A percentile compares a stretch with the other conserved stretches of the same genome.
These are phyloP conservation scores for Apodemia mormo DNA, from an alignment of 2,888 invertebrate species.

Conservation along the genomic window DNA sequence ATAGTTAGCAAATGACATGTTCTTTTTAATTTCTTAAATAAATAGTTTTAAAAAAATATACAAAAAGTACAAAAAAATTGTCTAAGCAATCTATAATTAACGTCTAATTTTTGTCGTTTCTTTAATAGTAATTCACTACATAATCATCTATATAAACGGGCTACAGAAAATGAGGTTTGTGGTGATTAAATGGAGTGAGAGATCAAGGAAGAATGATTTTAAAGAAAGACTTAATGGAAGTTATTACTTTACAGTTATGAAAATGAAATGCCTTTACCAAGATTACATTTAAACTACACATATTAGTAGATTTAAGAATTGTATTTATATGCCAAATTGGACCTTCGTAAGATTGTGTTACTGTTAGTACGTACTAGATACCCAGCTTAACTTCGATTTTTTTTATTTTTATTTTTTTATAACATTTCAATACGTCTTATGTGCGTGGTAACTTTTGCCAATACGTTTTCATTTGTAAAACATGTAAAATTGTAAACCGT, in stretches of 20 bases:
- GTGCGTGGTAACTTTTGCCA: conserved; percentile 45
- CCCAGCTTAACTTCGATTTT: conserved; percentile 48
- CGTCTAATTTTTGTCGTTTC: conserved; percentile 13
- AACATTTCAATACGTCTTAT: conserved; percentile 49
- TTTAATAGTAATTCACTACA: conserved; percentile 20
- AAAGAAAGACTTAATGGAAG: conserved; percentile 61
- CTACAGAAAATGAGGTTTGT: conserved; percentile 67
- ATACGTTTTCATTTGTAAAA: conserved; percentile 3
- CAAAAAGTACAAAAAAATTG: conserved; percentile 25
- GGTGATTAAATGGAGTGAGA: conserved; percentile 51
- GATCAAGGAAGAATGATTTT: conserved; percentile 61
- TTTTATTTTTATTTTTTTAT: conserved; percentile 44
- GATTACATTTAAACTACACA: conserved; percentile 45
- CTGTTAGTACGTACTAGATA: conserved; percentile 47
- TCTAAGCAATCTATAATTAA: conserved; percentile 6
- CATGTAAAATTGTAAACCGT: conserved; percentile 18
- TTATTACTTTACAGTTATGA: conserved; percentile 36
- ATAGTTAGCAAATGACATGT: conserved; percentile 14
- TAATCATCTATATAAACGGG: conserved; percentile 27
- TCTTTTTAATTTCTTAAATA: conserved; percentile 19
- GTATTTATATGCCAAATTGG: conserved; percentile 55
- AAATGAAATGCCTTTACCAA: conserved; percentile 48
- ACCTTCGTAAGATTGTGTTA: conserved; percentile 53
- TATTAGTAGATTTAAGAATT: conserved; percentile 44
- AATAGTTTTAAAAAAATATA: conserved; percentile 22